These are phyloP conservation scores for Brachyrhaphis roseni DNA, from an alignment of 2,797 vertebrate species.

Conservation along the genomic window DNA sequence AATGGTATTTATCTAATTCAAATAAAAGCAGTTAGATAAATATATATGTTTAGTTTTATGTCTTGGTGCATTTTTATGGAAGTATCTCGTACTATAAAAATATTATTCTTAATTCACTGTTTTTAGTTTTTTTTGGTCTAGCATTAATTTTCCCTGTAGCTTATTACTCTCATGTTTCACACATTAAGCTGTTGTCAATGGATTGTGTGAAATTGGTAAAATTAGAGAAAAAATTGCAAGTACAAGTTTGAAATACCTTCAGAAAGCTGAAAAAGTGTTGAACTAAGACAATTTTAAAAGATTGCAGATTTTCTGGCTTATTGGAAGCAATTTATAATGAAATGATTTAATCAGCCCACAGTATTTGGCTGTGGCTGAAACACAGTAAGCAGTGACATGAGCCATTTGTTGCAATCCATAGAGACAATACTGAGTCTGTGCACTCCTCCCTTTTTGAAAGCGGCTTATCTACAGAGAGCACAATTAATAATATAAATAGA, in stretches of 20 bases:
- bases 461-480: slow-evolving; percentile 72
- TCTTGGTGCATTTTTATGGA: not conserved
- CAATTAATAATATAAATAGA: slow-evolving; percentile 82
- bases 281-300: not conserved
- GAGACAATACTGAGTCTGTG: slow-evolving; percentile 55
- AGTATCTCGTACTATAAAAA: not conserved
- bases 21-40: not conserved
- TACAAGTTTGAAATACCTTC: not conserved
- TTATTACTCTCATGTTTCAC: not conserved
- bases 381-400: slow-evolving; percentile 54
- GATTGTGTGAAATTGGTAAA: not conserved
- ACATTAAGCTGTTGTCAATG: not conserved
- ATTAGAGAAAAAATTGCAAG: not conserved
- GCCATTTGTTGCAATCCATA: slow-evolving; percentile 63
- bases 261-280: not conserved
- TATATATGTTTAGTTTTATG: not conserved
- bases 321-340: not conserved
- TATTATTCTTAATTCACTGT: not conserved
- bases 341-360: not conserved
- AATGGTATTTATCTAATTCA: not conserved
- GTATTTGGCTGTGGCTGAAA: not conserved
- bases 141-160: not conserved
- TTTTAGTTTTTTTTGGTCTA: not conserved
- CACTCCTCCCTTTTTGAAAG: slow-evolving; percentile 48
- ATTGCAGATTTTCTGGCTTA: not conserved